Evolutionary conservation across 2,113 vertebrate species (phyloP), one percentile per base, ranked within the genome.

Genomic region (Osmerus eperlanus): DNA sequence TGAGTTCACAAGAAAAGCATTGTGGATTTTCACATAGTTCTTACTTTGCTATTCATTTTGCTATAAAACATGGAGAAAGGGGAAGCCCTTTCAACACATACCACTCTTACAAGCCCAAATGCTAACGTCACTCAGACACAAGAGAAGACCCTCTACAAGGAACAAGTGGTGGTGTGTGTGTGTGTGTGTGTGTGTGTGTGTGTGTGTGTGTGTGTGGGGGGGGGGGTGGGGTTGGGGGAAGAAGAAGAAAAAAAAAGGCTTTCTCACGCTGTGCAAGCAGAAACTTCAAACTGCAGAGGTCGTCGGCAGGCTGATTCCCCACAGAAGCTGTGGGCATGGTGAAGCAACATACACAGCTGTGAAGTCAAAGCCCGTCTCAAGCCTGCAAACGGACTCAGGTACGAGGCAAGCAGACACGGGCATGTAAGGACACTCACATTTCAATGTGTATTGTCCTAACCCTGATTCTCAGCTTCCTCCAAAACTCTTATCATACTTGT

Each of bases 91-190:
- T 36, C 1, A 7, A 36, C 32, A 8, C 32, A 47, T 47, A 47
- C 41, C 41, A 47, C 9, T 47, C 41, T 56, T 56, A 56, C 54
- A 18, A 56, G 16, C 6, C 54, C 54, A 56, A 6, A 56, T 86
- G 83, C 77, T 79, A 70, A 62, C 78, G 77, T 85, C 77, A 80
- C 72, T 88, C 86, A 79, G 79, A 72, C 11, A 72, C 75, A 67
- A 60, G 76, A 80, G 74, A 77, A 70, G 79, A 36, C 67, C 13
- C 23, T 18, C 19, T 18, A 21, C 76, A 66, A 70, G 52, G 51
- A 83, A 79, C 86, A 83, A 81, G 82, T 81, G 85, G 64, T 64
- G 25, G 25, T 28, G 25, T 28, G 25, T 28, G 25, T 28, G 25
- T 28, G 25, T 25, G 25, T 25, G 25, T 25, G 25, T 25, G 21